Evolutionary conservation across 2,888 invertebrate species (phyloP).

Genomic region (Pammene fasciana): DNA sequence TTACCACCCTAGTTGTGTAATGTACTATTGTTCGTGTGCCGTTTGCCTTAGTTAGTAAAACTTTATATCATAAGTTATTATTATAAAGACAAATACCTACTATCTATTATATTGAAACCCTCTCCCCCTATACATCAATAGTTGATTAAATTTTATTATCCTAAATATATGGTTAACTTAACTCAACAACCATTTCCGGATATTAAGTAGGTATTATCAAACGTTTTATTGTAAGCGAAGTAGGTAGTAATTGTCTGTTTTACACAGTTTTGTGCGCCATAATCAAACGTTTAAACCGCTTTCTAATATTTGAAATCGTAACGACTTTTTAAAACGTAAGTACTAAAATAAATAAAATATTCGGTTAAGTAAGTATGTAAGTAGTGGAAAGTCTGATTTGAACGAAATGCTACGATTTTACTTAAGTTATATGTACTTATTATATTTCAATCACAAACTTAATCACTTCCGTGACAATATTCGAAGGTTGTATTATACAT

Average conservation of each 20-base stretch:
- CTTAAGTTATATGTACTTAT: conserved; percentile 46
- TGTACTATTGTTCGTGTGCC: conserved; percentile 1
- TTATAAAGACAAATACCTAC: conserved; percentile 3
- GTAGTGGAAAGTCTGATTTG: conserved; percentile 62
- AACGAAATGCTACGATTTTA: conserved; percentile 53
- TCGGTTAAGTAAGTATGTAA: conserved; percentile 13
- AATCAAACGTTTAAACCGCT: neutral
- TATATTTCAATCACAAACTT: conserved; percentile 25
- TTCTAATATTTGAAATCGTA: neutral
- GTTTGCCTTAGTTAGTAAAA: conserved; percentile 24
- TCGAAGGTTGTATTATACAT: neutral
- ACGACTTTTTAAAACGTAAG: conserved; percentile 8
- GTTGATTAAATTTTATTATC: neutral
- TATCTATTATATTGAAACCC: neutral
- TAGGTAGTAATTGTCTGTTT: too few relatives aligned
- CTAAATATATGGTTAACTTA: neutral
- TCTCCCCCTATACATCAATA: neutral
- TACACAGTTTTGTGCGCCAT: neutral
- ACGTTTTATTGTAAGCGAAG: too few relatives aligned
- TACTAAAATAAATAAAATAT: conserved; percentile 10
- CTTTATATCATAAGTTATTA: conserved; percentile 13
- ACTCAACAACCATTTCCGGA: too few relatives aligned
- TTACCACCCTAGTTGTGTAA: too few relatives aligned
- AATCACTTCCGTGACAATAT: neutral
- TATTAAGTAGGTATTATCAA: too few relatives aligned